Base-by-base conservation (phyloP, 2,113 vertebrate species). In the Zeus faber region DNA sequence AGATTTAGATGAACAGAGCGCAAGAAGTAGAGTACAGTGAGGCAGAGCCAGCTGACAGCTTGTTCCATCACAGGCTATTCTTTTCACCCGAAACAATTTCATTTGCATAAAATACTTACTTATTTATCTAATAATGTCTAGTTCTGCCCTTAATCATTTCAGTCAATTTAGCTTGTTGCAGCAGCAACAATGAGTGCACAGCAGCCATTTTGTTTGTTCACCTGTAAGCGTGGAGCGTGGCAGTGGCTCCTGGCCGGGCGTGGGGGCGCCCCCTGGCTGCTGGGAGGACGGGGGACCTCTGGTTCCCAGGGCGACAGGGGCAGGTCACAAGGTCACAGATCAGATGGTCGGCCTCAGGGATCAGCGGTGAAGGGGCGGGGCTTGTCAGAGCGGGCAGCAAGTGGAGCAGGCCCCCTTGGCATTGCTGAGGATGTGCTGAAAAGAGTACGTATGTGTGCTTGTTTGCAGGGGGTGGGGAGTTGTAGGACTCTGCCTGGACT, bases 371-470 rank as follows among this genome's bases (percentile, higher is more conserved):
- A 89, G 90, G 56, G 91, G 92, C 55, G 87, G 92, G 74, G 92
- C 91, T 92, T 96, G 85, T 72, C 89, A 91, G 81, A 93, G 91
- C 74, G 87, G 91, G 89, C 91, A 90, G 87, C 77, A 90, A 91
- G 76, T 89, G 91, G 91, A 87, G 89, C 86, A 65, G 91, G 91
- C 91, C 89, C 90, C 85, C 89, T 95, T 94, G 93, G 94, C 95
- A 98, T 97, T 83, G 93, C 96, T 95, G 87, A 88, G 71, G 91
- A 90, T 87, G 90, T 91, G n/a, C n/a, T 29, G 27, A 5, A 5
- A 29, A 29, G 27, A 5, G 51, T 11, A 25, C 18, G 50, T 16
- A 40, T 6, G 31, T 33, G 37, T 58, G 14, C 17, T 17, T 25
- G 44, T 49, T 77, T 53, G 63, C 49, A 67, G 49, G 35, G 62